These are phyloP conservation scores for Parthenolecanium corni DNA, from an alignment of 2,888 invertebrate genomes.

Conservation along the genomic window DNA sequence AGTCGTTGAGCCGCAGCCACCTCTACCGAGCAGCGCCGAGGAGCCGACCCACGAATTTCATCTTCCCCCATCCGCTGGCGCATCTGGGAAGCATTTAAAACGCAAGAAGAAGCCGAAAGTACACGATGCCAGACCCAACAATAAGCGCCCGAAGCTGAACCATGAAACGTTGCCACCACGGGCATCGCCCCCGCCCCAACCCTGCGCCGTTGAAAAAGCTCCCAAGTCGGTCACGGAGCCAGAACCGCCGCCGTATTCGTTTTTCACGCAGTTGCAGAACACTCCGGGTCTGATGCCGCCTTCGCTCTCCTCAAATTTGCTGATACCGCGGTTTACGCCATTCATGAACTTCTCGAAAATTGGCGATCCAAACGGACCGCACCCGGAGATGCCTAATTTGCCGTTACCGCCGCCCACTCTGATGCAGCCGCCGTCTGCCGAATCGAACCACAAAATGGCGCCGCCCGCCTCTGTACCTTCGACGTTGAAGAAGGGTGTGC, in stretches of 20 bases:
- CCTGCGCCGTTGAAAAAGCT: conserved; percentile 4
- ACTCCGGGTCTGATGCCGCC: conserved; percentile 25
- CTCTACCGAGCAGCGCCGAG: background rate
- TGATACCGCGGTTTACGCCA: conserved; percentile 28
- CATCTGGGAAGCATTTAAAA: conserved; percentile 5
- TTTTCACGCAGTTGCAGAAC: conserved; percentile 10
- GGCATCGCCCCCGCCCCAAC: background rate
- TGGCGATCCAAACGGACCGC: conserved; percentile 41
- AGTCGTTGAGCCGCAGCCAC: background rate
- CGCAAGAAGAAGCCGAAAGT: conserved; percentile 14
- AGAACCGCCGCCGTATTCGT: conserved; percentile 3
- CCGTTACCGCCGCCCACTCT: conserved; percentile 46
- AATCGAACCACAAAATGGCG: background rate
- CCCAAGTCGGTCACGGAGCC: background rate
- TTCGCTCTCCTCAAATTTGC: conserved; percentile 21
- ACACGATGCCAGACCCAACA: background rate
- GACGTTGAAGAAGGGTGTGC: conserved; percentile 31
- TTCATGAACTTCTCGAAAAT: conserved; percentile 28
- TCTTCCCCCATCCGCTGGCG: background rate
- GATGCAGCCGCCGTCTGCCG: conserved; percentile 37
- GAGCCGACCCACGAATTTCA: too few relatives aligned
- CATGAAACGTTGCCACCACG: background rate
- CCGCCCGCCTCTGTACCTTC: background rate
- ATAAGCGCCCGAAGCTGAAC: conserved; percentile 18
- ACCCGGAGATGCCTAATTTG: conserved; percentile 42